Base-by-base conservation (phyloP, 2,113 vertebrate species). In the Empidonax traillii region DNA sequence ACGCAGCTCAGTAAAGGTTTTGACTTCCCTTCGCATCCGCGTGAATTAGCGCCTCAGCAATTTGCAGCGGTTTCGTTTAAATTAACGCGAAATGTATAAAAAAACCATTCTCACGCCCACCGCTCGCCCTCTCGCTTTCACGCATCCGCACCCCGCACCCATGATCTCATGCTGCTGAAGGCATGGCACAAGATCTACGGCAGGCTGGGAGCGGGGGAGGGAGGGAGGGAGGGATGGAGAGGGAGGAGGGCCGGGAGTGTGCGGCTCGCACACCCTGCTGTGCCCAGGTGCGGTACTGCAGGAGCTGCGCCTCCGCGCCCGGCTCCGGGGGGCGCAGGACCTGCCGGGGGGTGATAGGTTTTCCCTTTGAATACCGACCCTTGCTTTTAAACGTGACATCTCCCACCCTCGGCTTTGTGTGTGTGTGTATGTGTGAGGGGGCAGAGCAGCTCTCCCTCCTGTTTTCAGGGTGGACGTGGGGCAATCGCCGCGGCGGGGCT, bases 201-300 rank as follows among this genome's bases (percentile, higher is more conserved):
- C 93, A 74, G 94, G 87, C 84, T 87, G 82, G 56, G 16, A 82
- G 16, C 44, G 69, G 62, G 8, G 63, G 76, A 55, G 59, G 85
- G 22, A n/a, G n/a, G 58, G 44, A 23, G 76, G 44, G 59, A 46
- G 21, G 30, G 30, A 58, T n/a, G 18, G 25, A n/a, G 30, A 58
- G 51, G 20, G 77, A 49, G 59, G 72, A 62, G 93, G 37, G 83
- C 46, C 52, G 77, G 63, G 43, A 75, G 51, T 35, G 69, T 13
- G 89, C n/a, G 62, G 69, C 72, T 94, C 75, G 61, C 61, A 90
- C 87, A 63, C 93, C 88, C 86, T 94, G 89, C 92, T 69, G 81
- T 68, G 93, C 94, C 91, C 91, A 95, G 95, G 93, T 95, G 90
- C 79, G 93, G 96, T 92, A 94, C 86, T 94, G 90, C 90, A 96